Base-by-base conservation (phyloP, 1,140 invertebrate species). In the Nephotettix cincticeps region DNA sequence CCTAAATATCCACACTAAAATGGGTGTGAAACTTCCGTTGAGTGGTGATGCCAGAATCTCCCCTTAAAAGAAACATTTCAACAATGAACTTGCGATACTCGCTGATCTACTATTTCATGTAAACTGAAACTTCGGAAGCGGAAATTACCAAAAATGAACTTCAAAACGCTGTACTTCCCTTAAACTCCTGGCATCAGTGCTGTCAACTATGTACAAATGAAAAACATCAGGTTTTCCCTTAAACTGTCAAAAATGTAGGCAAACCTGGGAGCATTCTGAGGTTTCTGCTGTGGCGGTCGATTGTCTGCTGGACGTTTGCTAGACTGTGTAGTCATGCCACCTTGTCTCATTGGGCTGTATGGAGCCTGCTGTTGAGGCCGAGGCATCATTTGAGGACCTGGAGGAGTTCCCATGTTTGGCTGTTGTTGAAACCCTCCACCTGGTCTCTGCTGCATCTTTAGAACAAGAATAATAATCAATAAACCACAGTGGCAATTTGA, bases 241-340 rank as follows among this genome's bases (percentile, higher is more conserved):
- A n/a, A n/a, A n/a, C n/a, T n/a, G n/a, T n/a, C n/a, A n/a, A n/a
- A n/a, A n/a, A n/a, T n/a, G n/a, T n/a, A n/a, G n/a, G n/a, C n/a
- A n/a, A n/a, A n/a, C n/a, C n/a, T n/a, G n/a, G n/a, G n/a, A n/a
- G n/a, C n/a, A n/a, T n/a, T n/a, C n/a, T n/a, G n/a, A n/a, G 72
- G 45, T 51, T 87, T 83, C 75, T 77, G 86, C 71, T 85, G 88
- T n/a, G 85, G 82, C 63, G 84, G 83, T 72, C 89, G 82, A 74
- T 83, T 84, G 79, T 89, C 89, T 1, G 82, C 78, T 6, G 86
- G 86, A 47, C 89, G 79, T 79, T 91, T 91, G 40, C 84, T 84
- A 21, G 76, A 75, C 65, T 80, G 81, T 21, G 84, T 82, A 17
- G 83, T 83, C 78, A 86, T 85, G 17, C 85, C 84, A 1, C 85